These are phyloP conservation scores for Solenodon paradoxus DNA, from an alignment of 2,113 vertebrate species.

Conservation along the genomic window DNA sequence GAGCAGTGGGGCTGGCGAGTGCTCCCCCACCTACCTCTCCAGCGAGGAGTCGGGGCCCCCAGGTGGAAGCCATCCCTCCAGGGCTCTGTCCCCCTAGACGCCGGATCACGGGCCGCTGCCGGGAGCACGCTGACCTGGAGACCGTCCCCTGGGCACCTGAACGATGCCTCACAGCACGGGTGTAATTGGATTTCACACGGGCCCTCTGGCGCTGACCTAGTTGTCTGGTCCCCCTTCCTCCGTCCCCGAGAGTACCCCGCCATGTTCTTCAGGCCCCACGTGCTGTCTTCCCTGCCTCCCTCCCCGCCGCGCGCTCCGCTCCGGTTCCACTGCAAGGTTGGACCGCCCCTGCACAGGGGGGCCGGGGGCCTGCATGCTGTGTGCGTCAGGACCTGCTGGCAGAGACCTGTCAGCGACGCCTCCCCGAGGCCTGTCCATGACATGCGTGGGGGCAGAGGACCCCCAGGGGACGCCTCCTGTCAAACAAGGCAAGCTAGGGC, in stretches of 20 bases:
- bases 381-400: no score
- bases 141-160: not conserved
- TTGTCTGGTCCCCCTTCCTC: not conserved
- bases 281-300: not conserved
- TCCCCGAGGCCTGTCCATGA: no score
- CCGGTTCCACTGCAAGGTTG: not conserved
- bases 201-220: not conserved
- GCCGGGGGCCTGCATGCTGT: no score
- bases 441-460: no score
- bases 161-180: not conserved
- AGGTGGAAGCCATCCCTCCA: fast-evolving
- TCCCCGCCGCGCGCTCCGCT: not conserved
- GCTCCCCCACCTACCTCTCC: no score
- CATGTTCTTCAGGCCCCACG: not conserved
- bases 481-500: no score
- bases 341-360: no score
- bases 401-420: no score
- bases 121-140: not conserved
- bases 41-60: not conserved
- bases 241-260: fast-evolving
- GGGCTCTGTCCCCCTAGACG: not conserved
- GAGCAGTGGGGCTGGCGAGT: no score
- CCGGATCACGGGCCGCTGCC: not conserved
- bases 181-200: not conserved
- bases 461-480: no score